Percentiles rank a stretch among this genome's conserved stretches.
Conservation (phyloP, 1,140 invertebrate species). For the Drosophila dunni region DNA sequence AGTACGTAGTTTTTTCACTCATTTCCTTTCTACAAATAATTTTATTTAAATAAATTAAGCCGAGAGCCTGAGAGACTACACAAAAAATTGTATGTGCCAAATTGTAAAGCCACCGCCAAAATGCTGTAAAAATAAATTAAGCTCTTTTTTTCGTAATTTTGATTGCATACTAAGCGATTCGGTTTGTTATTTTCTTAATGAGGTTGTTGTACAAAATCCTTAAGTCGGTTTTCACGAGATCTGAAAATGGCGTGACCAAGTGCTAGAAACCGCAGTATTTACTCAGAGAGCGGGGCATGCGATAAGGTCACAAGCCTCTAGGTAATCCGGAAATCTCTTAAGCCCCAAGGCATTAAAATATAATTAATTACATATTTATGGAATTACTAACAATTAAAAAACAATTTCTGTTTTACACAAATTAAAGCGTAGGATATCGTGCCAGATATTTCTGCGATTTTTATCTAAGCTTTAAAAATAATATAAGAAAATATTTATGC, state of each 20-base stretch:
- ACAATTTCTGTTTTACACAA: too few relatives aligned
- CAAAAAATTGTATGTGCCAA: background rate
- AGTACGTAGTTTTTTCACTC: background rate
- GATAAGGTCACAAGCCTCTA: conserved; percentile 6
- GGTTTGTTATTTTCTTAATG: conserved; percentile 55
- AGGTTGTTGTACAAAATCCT: conserved; percentile 59
- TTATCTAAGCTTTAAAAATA: too few relatives aligned
- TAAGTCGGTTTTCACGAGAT: conserved; percentile 36
- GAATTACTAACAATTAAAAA: too few relatives aligned
- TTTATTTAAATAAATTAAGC: conserved; percentile 24
- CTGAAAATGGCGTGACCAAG: conserved; percentile 52
- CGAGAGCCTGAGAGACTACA: background rate
- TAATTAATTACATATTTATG: too few relatives aligned
- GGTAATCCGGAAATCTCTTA: background rate
- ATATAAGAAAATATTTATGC: too few relatives aligned
- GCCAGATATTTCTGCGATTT: too few relatives aligned
- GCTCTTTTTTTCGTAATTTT: background rate
- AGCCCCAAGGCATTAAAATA: background rate
- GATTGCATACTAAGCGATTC: conserved; percentile 41
- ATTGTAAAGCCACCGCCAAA: conserved; percentile 8
- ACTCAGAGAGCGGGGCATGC: background rate
- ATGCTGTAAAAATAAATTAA: conserved; percentile 45
- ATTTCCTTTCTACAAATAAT: conserved; percentile 4
- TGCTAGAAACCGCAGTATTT: background rate
- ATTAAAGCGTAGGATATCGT: too few relatives aligned